Evolutionary conservation across 92 coral and sea anemone species (phyloP).

Genomic region (Epizoanthus rinbou): DNA sequence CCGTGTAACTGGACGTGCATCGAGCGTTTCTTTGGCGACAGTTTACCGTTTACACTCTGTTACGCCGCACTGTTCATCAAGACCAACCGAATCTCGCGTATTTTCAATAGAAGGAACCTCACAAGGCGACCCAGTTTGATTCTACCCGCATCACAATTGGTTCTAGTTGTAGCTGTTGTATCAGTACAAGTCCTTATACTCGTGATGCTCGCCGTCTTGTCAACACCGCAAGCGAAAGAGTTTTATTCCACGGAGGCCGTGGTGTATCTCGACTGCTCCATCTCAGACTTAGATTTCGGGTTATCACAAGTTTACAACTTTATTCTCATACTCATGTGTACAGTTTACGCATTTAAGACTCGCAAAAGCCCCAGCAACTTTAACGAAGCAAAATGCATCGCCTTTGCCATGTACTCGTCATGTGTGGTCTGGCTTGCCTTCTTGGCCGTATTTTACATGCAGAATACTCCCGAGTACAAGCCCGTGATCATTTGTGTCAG

Average conservation of each 20-base stretch:
- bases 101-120: conserved; percentile 92
- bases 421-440: conserved; percentile 96
- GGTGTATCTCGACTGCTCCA: conserved; percentile 83
- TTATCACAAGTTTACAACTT: conserved; percentile 98
- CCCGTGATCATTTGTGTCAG: conserved; percentile 83
- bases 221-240: conserved; percentile 70
- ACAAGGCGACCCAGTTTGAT: conserved; percentile 88
- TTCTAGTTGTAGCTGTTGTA: conserved; percentile 83
- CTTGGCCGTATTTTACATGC: conserved; percentile 87
- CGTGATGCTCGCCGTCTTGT: conserved; percentile 73
- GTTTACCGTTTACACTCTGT: conserved; percentile 88
- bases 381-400: conserved; percentile 97
- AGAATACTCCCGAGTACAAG: conserved; percentile 65
- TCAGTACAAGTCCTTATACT: conserved; percentile 86
- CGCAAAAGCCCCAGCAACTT: conserved; percentile 96
- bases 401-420: conserved; percentile 97
- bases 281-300: conserved; percentile 84
- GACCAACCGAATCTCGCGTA: conserved; percentile 95
- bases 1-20: conserved; percentile 77
- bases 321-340: conserved; percentile 85
- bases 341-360: conserved; percentile 95
- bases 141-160: conserved; percentile 91
- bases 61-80: conserved; percentile 95
- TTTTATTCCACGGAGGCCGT: conserved; percentile 68
- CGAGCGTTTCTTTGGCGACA: conserved; percentile 79